Base-by-base conservation (phyloP, 2,797 vertebrate species). In the Peromyscus attwateri region DNA sequence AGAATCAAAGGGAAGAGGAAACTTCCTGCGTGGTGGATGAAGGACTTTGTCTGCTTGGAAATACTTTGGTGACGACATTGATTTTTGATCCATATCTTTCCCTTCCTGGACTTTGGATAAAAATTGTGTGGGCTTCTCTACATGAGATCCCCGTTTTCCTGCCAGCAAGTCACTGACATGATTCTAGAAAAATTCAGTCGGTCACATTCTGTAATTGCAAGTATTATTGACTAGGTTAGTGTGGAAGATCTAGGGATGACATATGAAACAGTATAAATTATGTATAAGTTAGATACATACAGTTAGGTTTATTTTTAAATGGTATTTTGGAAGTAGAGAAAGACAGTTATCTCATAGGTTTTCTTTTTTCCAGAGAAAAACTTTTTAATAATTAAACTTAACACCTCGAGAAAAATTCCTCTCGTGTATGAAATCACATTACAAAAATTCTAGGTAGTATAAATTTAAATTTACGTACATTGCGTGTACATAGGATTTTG, bases 271-370 rank as follows among this genome's bases (percentile, higher is more conserved):
- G 19, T 68, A 19, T 70, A 84, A 55, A 95, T 84, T 95, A 37
- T 89, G 16, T 80, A 11, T 90, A 95, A 82, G 40, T 77, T 84
- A 89, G 46, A 92, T 76, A 87, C 34, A 75, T 16, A 9, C 8
- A 46, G 31, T 96, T 88, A 89, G 12, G 57, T 60, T 79, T 57
- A 60, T 93, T 94, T 89, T 83, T 93, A 92, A 96, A 52, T 27
- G 27, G 21, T 11, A 71, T 17, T 91, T 91, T 82, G 2, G 43
- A 87, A 87, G 93, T 83, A 85, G 23, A 93, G 43, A 76, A 52
- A 87, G 52, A 73, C 4, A 49, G 19, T 23, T 85, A 76, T 34
- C 37, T 82, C 37, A 92, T 34, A 84, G n/a, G 0, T 19, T 83
- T 64, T 83, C 23, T 4, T 10, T 82, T 40, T 40, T 27, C 7